phyloP scores from a whole-genome alignment of 2,888 invertebrate species.

The Chorisops tibialis region DNA sequence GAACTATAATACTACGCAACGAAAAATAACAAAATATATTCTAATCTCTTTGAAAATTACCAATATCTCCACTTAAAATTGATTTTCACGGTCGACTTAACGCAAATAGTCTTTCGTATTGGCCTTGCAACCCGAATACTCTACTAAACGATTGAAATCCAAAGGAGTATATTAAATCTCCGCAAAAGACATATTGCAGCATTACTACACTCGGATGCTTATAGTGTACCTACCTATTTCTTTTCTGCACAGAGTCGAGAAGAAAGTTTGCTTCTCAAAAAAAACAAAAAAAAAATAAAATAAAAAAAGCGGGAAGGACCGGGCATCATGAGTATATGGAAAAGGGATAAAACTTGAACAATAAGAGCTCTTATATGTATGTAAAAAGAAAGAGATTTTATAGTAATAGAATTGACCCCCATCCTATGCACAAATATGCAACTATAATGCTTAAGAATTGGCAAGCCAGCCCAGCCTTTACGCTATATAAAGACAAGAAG shows the following conservation, averaged over 20 bases:
- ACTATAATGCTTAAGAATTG: no score
- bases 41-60: conserved; percentile 7
- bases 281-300: not conserved
- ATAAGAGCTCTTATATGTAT: not conserved
- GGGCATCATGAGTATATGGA: not conserved
- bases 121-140: conserved; percentile 2
- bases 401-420: no score
- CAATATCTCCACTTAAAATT: conserved; percentile 15
- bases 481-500: no score
- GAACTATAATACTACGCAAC: no score
- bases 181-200: conserved; percentile 18
- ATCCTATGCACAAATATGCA: no score
- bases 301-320: not conserved
- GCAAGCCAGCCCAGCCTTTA: no score
- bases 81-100: conserved; percentile 15
- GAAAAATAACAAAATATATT: no score
- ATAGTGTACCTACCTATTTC: not conserved
- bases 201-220: not conserved
- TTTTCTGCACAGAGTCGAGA: no score
- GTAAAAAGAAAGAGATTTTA: no score
- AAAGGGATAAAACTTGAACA: conserved; percentile 4
- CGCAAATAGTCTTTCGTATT: conserved; percentile 9
- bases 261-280: not conserved
- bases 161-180: conserved; percentile 16
- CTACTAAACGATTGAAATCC: conserved; percentile 8